Conservation (phyloP, 2,888 invertebrate genomes). For the Xylophagus ater region DNA sequence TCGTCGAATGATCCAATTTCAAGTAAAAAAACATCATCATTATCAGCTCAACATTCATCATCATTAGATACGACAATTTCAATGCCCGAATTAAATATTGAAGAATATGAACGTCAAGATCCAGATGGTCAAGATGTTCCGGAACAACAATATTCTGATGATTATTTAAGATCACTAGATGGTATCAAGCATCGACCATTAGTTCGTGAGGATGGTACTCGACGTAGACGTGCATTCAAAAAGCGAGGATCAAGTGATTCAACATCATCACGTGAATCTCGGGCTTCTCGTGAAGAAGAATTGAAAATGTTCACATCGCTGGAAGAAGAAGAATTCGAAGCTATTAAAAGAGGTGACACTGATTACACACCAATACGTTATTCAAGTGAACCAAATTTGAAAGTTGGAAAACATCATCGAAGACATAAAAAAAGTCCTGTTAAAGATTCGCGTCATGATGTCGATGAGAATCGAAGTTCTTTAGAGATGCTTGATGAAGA, state of each 20-base stretch:
- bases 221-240: slow-evolving; percentile 48
- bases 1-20: slow-evolving; percentile 32
- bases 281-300: slow-evolving; percentile 52
- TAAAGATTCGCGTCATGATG: slow-evolving; percentile 24
- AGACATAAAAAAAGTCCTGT: slow-evolving; percentile 35
- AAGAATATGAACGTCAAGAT: slow-evolving; percentile 42
- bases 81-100: slow-evolving; percentile 43
- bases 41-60: slow-evolving; percentile 28
- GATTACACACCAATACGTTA: slow-evolving; percentile 34
- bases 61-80: slow-evolving; percentile 9
- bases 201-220: slow-evolving; percentile 50
- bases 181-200: slow-evolving; percentile 52
- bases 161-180: slow-evolving; percentile 48
- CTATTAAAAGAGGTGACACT: slow-evolving; percentile 26
- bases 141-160: slow-evolving; percentile 32
- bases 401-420: slow-evolving; percentile 27
- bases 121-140: slow-evolving; percentile 33
- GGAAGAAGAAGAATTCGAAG: slow-evolving; percentile 49
- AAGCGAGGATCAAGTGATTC: slow-evolving; percentile 49
- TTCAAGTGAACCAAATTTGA: slow-evolving; percentile 30
- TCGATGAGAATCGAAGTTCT: slow-evolving; percentile 22
- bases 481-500: slow-evolving; percentile 33
- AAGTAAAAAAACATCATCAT: slow-evolving; percentile 27
- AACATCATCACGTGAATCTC: slow-evolving; percentile 47
- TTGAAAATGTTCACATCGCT: slow-evolving; percentile 52